Base-by-base conservation (phyloP, 2,888 invertebrate species). In the Cetonia aurata region DNA sequence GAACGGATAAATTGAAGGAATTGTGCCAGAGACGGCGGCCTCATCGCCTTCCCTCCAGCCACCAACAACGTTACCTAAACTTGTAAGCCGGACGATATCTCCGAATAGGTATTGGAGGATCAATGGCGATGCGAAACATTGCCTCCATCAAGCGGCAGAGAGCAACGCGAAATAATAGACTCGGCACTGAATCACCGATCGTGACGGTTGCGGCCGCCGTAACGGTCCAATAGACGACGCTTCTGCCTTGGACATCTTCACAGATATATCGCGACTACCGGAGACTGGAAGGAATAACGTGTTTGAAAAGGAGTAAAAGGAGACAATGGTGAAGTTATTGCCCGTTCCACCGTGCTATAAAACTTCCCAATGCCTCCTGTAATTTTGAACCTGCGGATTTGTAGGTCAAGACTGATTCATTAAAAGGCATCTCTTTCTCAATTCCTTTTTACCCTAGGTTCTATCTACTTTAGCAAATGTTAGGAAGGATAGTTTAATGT, bases 21-120 rank as follows among this genome's bases (percentile, higher is more conserved):
- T 48, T 48, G 46, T 60, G 46, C 46, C 44, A 46, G 59, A 37
- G 37, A 37, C 46, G 2, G 46, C 59, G 25, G 25, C 19, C 52
- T 37, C 37, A 37, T 25, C 55, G 12, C 31, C 33, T 31, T 12
- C 42, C 57, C 4, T 48, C 33, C 3, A 13, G 13, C 17, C 17
- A 15, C 13, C 62, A 48, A 33, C 62, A 48, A 33, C 48, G 62
- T 62, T 62, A 62, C 62, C 62, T 62, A 62, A 62, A 62, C 50
- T 50, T 50, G 37, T 62, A 62, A 62, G 62, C 70, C 57, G 52
- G 55, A 37, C 62, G 65, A 72, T 72, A 73, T 71, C 73, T 71
- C 48, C 66, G 42, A 65, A 62, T 48, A 57, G 72, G 67, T 73
- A 71, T 72, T 74, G 71, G 70, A 72, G 70, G 71, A 73, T 74